Percentiles rank a stretch among this genome's conserved stretches.
Conservation (phyloP, 1,140 invertebrate species). For the Lordiphosa stackelbergi region DNA sequence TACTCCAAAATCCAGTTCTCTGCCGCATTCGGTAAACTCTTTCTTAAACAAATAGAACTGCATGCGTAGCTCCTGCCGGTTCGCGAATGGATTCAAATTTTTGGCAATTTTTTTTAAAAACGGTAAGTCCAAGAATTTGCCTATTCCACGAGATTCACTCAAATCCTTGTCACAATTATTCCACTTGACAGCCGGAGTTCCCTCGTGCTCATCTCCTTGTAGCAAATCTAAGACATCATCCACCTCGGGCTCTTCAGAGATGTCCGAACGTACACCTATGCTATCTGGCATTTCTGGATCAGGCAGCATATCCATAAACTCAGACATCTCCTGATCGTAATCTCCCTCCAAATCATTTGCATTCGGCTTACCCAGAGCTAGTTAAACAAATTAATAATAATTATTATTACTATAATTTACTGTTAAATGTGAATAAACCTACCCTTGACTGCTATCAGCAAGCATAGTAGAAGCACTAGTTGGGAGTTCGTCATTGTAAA, state of each 20-base stretch:
- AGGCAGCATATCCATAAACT: constrained; percentile 42
- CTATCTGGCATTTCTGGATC: constrained; percentile 26
- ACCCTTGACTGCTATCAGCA: constrained; percentile 32
- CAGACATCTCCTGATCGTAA: constrained; percentile 50
- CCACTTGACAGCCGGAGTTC: constrained; percentile 47
- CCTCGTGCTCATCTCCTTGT: constrained; percentile 51
- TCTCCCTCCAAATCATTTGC: constrained; percentile 13
- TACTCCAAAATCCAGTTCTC: constrained; percentile 43
- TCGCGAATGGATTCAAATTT: constrained; percentile 60
- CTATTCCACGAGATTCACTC: constrained; percentile 41
- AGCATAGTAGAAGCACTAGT: constrained; percentile 2
- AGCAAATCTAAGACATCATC: constrained; percentile 36
- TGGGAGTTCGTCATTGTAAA: constrained; percentile 1
- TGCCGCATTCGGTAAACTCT: constrained; percentile 54
- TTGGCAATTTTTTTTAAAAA: constrained; percentile 61
- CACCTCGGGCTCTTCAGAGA: constrained; percentile 29
- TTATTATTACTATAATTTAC: background rate
- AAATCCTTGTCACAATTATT: constrained; percentile 67
- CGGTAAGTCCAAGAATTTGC: constrained; percentile 51
- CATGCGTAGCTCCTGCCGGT: constrained; percentile 43
- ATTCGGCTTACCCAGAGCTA: constrained; percentile 32
- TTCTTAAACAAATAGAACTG: constrained; percentile 63
- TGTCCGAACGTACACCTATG: constrained; percentile 29
- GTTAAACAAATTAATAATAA: background rate
- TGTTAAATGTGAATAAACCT: constrained; percentile 1